Percentiles rank a stretch among this genome's conserved stretches.
Conservation (phyloP, 2,888 invertebrate genomes). For the Scaeva pyrastri region DNA sequence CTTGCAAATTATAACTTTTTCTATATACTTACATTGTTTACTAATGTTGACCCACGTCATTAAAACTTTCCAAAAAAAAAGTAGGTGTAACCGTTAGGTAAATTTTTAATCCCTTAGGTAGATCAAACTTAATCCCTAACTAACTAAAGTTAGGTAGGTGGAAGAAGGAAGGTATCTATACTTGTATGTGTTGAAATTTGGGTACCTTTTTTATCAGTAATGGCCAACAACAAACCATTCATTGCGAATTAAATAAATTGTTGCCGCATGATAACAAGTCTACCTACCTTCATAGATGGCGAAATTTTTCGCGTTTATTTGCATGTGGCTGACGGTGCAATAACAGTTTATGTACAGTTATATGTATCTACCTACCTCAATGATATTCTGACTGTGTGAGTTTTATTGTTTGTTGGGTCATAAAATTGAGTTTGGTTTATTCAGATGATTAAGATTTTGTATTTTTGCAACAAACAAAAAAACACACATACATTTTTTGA, state of each 20-base stretch:
- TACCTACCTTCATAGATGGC: neutral
- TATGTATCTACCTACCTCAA: neutral
- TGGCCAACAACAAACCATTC: conserved; percentile 4
- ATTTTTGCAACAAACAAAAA: conserved; percentile 4
- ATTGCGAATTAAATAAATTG: conserved; percentile 12
- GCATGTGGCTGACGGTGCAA: conserved; percentile 42
- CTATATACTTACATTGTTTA: conserved; percentile 31
- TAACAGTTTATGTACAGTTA: conserved; percentile 26
- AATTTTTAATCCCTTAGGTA: conserved; percentile 38
- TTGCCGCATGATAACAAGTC: neutral
- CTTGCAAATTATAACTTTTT: neutral
- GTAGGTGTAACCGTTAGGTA: conserved; percentile 28
- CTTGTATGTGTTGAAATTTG: no score
- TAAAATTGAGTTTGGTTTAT: conserved; percentile 39
- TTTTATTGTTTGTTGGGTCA: conserved; percentile 42
- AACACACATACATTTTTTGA: conserved; percentile 16
- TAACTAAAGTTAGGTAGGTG: no score
- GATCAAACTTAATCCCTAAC: neutral
- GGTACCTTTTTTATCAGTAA: conserved; percentile 25
- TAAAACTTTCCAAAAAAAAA: conserved; percentile 25
- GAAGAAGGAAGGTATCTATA: neutral
- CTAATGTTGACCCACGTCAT: conserved; percentile 55
- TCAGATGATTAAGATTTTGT: conserved; percentile 37
- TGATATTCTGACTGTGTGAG: conserved; percentile 12
- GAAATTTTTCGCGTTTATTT: conserved; percentile 36